A percentile compares a stretch with the other conserved stretches of the same genome.
These are phyloP conservation scores for Cryptophagus acutangulus DNA, from an alignment of 2,888 invertebrate genomes.

Conservation along the genomic window DNA sequence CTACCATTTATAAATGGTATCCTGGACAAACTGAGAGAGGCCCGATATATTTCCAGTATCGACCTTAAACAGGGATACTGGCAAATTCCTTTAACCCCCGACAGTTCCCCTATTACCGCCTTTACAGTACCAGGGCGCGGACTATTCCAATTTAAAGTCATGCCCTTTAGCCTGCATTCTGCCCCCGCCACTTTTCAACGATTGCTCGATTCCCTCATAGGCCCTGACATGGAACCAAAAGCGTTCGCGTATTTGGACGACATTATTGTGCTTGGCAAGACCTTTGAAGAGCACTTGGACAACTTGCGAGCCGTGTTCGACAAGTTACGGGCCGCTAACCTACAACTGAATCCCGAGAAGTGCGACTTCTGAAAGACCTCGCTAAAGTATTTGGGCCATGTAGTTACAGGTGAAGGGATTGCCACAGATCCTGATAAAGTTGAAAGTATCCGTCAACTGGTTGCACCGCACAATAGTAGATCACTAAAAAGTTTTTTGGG, in stretches of 20 bases:
- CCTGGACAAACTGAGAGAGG: neutral
- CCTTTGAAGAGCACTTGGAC: neutral
- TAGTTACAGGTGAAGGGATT: neutral
- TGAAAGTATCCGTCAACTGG: neutral
- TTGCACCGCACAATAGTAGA: constrained; percentile 21
- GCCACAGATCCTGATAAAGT: neutral
- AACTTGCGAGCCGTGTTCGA: constrained; percentile 10
- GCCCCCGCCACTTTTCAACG: constrained; percentile 33
- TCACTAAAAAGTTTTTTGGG: constrained; percentile 33
- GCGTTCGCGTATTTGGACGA: constrained; percentile 3
- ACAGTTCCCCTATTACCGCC: constrained; percentile 27
- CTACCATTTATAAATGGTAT: too few relatives aligned
- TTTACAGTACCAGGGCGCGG: constrained; percentile 32
- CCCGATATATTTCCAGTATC: constrained; percentile 9
- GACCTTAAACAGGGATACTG: constrained; percentile 28
- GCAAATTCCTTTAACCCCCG: constrained; percentile 22
- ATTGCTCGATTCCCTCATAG: constrained; percentile 29
- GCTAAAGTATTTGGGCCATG: neutral
- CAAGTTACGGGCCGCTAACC: neutral
- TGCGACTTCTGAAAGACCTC: neutral
- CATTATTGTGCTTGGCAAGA: neutral
- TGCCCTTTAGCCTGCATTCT: constrained; percentile 35
- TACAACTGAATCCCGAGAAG: neutral
- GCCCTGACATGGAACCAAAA: constrained; percentile 7
- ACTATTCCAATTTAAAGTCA: constrained; percentile 31